A percentile compares a stretch with the other conserved stretches of the same genome.
Evolutionary conservation across 2,113 vertebrate genomes (phyloP).

Genomic region (Epinephelus lanceolatus): DNA sequence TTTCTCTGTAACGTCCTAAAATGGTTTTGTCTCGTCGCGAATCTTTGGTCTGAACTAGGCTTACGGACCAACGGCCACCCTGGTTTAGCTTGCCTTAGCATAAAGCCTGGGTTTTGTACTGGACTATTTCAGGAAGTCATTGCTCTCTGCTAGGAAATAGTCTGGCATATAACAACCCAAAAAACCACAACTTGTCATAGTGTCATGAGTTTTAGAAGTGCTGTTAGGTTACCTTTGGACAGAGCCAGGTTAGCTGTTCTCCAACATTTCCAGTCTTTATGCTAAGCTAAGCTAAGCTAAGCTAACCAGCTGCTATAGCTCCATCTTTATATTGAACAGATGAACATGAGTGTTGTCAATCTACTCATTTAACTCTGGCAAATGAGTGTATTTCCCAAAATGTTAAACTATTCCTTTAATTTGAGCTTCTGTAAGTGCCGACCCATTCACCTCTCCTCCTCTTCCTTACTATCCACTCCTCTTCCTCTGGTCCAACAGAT

Average conservation of each 20-base stretch:
- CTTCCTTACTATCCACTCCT: neutral
- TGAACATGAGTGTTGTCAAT: neutral
- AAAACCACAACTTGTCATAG: neutral
- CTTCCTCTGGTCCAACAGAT: constrained; percentile 24
- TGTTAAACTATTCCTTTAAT: constrained; percentile 1
- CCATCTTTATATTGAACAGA: too few relatives aligned
- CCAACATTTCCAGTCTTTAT: neutral
- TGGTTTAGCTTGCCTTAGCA: neutral
- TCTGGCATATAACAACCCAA: neutral
- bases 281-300: constrained; percentile 1
- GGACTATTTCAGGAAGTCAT: neutral
- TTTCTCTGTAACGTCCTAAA: too few relatives aligned
- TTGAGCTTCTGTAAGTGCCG: neutral
- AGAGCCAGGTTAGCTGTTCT: neutral
- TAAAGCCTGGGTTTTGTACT: neutral
- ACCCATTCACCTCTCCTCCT: constrained; percentile 23
- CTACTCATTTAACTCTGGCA: neutral
- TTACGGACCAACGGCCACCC: neutral
- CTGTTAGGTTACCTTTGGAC: too few relatives aligned
- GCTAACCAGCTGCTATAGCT: neutral
- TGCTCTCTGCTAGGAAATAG: neutral
- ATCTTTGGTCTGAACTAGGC: neutral
- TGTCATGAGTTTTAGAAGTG: neutral
- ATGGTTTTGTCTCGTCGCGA: too few relatives aligned
- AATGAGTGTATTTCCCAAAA: neutral